Conservation (phyloP, 2,888 invertebrate species). For the Sminthurides aquaticus region DNA sequence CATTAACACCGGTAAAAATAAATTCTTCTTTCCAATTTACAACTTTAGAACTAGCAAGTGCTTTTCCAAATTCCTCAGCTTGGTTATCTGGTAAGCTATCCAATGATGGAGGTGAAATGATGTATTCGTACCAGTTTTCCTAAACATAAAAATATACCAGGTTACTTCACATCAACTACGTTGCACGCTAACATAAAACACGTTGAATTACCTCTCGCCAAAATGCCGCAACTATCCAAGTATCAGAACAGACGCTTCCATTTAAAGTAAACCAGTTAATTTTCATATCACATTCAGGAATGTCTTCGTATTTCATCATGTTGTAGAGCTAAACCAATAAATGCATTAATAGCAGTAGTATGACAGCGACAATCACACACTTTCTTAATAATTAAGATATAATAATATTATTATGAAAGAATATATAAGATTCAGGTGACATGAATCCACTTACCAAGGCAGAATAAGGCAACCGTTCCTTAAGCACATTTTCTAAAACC, state of each 20-base stretch:
- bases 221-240: background rate
- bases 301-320: background rate
- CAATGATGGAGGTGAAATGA: background rate
- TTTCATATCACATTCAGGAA: background rate
- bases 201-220: background rate
- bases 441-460: background rate
- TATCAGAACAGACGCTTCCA: background rate
- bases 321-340: background rate
- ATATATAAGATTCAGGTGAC: too few relatives aligned
- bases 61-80: background rate
- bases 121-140: conserved; percentile 2
- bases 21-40: background rate
- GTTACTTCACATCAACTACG: too few relatives aligned
- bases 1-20: background rate
- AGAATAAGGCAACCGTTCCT: background rate
- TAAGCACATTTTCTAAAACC: background rate
- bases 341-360: background rate
- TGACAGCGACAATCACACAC: background rate
- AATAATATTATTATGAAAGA: background rate
- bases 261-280: conserved; percentile 1
- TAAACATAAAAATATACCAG: too few relatives aligned
- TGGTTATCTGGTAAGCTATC: background rate
- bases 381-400: background rate
- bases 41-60: background rate
- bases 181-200: too few relatives aligned